These are phyloP conservation scores for Ooceraea biroi DNA, from an alignment of 1,140 invertebrate species.

Conservation along the genomic window DNA sequence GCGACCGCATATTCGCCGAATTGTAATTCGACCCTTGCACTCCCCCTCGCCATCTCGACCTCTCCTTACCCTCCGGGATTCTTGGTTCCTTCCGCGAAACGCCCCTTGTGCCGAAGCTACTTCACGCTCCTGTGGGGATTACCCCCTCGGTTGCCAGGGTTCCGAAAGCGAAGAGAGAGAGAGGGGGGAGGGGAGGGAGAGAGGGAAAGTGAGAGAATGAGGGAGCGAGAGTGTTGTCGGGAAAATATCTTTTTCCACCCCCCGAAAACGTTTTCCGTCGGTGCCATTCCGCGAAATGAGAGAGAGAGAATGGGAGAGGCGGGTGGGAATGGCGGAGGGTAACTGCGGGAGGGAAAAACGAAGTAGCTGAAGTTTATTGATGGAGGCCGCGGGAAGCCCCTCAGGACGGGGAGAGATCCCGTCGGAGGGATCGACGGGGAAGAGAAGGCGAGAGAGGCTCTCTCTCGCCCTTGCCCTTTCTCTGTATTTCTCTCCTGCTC, in stretches of 20 bases:
- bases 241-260: conserved; percentile 49
- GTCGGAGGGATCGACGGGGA: conserved; percentile 47
- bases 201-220: not conserved
- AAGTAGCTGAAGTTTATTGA: conserved; percentile 64
- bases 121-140: conserved; percentile 58
- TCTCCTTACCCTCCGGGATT: conserved; percentile 50
- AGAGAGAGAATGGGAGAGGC: conserved; percentile 53
- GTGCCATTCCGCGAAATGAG: conserved; percentile 59
- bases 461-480: conserved; percentile 7
- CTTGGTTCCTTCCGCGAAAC: conserved; percentile 58
- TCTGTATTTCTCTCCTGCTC: conserved; percentile 5
- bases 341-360: conserved; percentile 59
- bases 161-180: conserved; percentile 2
- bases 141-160: conserved; percentile 22
- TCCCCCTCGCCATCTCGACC: conserved; percentile 13
- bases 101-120: conserved; percentile 61
- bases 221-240: conserved; percentile 17
- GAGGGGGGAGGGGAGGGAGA: not conserved
- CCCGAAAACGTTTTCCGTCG: conserved; percentile 52
- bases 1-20: conserved; percentile 62
- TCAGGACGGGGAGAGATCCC: conserved; percentile 47
- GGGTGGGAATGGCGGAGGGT: conserved; percentile 42
- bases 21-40: conserved; percentile 61
- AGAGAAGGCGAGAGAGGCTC: not conserved
- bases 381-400: conserved; percentile 59